Evolutionary conservation across 2,888 invertebrate genomes (phyloP), one percentile per base, ranked within the genome.

Genomic region (Xestia rhomboidea): DNA sequence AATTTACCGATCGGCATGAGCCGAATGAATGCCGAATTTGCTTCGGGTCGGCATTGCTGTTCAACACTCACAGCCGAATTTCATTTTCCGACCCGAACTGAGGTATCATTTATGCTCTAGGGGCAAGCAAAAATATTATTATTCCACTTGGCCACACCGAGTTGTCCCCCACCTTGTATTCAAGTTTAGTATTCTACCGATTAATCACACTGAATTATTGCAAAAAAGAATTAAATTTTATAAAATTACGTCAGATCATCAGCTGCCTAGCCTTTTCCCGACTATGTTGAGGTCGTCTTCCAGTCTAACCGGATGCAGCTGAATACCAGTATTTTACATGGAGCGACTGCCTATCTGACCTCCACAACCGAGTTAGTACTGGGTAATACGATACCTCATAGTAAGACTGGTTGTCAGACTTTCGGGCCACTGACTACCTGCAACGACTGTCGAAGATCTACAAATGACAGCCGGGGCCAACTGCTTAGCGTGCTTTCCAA

Each of bases 301-400:
- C n/a, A n/a, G 54, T 54, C 54, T 54, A n/a, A 54, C n/a, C 6
- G 13, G 27, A n/a, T 54, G 54, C 13, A 54, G 13, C 13, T 54
- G 54, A 54, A 27, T n/a, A 54, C 54, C 13, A 54, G 27, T 54
- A 54, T 54, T 54, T 54, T 54, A 54, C 11, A 54, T 54, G 54
- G 54, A 54, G 54, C n/a, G 54, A 13, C 54, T 54, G n/a, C 2
- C 54, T 54, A 41, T 11, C 21, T 21, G 10, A 11, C 24, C 54
- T 51, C 24, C 54, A n/a, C 54, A 54, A 54, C 54, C n/a, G n/a
- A 54, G 54, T 54, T n/a, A 54, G 54, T n/a, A 54, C 54, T n/a
- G 13, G n/a, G n/a, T 54, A 11, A 54, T 5, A 54, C n/a, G n/a
- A n/a, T 13, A 13, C n/a, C 5, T 24, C 10, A 24, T 10, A 24